Conservation (phyloP, 1,140 invertebrate species). For the Magallana ariakensis region DNA sequence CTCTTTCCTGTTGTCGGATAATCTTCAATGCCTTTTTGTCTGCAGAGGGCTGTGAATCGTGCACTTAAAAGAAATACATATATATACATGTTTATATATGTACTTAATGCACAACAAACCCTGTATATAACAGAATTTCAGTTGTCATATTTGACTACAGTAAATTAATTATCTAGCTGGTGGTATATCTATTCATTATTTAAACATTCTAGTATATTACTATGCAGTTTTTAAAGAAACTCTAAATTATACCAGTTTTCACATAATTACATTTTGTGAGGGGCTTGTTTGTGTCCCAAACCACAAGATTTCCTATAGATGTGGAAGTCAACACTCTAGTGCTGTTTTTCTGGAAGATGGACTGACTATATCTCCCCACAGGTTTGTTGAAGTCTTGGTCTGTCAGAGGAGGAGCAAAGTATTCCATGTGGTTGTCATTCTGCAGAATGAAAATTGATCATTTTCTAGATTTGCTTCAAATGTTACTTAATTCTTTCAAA, state of each 20-base stretch:
- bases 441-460: slow-evolving; percentile 45
- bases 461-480: too few species aligned
- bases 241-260: too few species aligned
- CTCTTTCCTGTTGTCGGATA: slow-evolving; percentile 77
- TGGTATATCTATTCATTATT: background rate
- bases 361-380: slow-evolving; percentile 79
- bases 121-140: background rate
- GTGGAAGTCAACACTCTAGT: slow-evolving; percentile 77
- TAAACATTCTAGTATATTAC: background rate
- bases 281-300: slow-evolving; percentile 79
- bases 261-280: slow-evolving; percentile 73
- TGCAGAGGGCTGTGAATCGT: slow-evolving; percentile 70
- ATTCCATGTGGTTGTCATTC: slow-evolving; percentile 73
- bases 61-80: slow-evolving; percentile 63
- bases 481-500: too few species aligned
- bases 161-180: background rate
- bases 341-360: slow-evolving; percentile 76
- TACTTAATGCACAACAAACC: too few species aligned
- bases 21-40: slow-evolving; percentile 79
- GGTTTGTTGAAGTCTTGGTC: slow-evolving; percentile 80
- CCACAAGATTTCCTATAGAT: slow-evolving; percentile 79
- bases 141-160: background rate
- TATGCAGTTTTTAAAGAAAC: too few species aligned
- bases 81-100: background rate
- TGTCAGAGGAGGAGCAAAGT: slow-evolving; percentile 77